Base-by-base conservation (phyloP, 2,888 invertebrate genomes). In the Drosophila monieri region DNA sequence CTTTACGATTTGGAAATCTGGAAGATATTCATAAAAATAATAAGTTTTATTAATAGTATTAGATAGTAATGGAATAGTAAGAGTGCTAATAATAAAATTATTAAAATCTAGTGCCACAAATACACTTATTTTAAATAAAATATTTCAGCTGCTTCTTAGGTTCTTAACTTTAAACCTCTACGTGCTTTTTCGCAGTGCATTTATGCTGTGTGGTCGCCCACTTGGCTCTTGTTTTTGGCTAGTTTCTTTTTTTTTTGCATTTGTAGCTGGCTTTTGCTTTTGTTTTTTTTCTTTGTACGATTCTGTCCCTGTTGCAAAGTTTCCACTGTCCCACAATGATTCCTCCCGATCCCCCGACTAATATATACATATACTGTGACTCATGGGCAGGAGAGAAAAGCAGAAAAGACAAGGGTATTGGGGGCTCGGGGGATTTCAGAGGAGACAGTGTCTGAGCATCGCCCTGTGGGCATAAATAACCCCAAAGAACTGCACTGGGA, bases 381-480 rank as follows among this genome's bases (percentile, higher is more conserved):
- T 69, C 64, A 65, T 54, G 55, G 53, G 51, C 44, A 35, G 27
- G 25, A 51, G 41, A 15, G 27, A 49, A 12, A 39, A 5, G 14
- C 14, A 12, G 10, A 10, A 21, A 14, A 46, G 23, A 12, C 39
- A 15, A 15, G 47, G 41, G 18, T 49, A 58, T 30, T 23, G 21
- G 35, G 49, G 27, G 44, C 23, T 23, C 12, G 18, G 41, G 30
- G 30, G 57, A 9, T 8, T 2, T 14, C 18, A 48, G 37, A 37
- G 49, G 57, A 46, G 70, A 32, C 59, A 64, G 56, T 54, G 53
- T 65, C 55, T 66, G 58, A 32, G 56, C 59, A 58, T 69, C 54
- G 39, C 69, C 67, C 49, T 65, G 75, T 60, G 64, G 30, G 73
- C 86, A 88, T 88, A 86, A 88, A 88, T 88, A 88, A 88, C 76